Evolutionary conservation across 2,888 invertebrate species (phyloP).

Genomic region (Chelonus formosanus): DNA sequence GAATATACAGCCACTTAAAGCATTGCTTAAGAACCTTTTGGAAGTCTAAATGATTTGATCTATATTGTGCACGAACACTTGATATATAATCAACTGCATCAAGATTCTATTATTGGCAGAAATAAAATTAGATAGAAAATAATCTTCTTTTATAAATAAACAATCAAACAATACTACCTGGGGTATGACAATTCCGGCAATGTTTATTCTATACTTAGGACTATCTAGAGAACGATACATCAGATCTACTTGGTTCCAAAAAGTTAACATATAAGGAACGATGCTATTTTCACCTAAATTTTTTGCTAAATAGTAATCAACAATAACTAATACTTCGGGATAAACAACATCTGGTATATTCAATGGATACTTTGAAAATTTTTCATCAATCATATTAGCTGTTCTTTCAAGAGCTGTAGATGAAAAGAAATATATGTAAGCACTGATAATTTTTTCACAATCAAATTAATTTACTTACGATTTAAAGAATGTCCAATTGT

Average conservation of each 20-base stretch:
- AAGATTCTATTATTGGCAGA: no score
- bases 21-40: neutral
- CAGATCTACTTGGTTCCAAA: constrained; percentile 1
- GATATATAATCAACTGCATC: no score
- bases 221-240: neutral
- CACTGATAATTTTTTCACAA: no score
- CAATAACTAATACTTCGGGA: neutral
- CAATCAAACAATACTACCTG: neutral
- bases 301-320: neutral
- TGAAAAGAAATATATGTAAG: no score
- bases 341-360: neutral
- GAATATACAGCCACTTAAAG: neutral
- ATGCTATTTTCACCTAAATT: neutral
- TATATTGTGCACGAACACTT: no score
- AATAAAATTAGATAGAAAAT: neutral
- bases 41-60: neutral
- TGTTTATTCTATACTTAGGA: neutral
- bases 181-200: neutral
- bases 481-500: no score
- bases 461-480: no score
- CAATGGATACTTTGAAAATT: no score
- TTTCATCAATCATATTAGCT: no score
- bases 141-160: neutral
- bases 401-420: no score
- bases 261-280: neutral